Percentiles rank a stretch among this genome's conserved stretches.
These are phyloP conservation scores for Fissipunctia ypsillon DNA, from an alignment of 2,888 invertebrate species.

Conservation along the genomic window DNA sequence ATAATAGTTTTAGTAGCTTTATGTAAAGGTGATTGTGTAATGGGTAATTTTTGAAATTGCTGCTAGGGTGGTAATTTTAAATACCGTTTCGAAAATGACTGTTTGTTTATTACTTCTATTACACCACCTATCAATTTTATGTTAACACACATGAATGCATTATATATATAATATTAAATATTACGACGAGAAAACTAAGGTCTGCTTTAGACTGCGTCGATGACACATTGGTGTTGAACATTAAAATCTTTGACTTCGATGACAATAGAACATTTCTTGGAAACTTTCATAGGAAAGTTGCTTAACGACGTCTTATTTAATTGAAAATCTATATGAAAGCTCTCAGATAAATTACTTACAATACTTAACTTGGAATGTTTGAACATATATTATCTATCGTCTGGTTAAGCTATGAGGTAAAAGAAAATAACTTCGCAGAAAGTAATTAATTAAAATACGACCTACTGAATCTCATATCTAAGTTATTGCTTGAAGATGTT, in stretches of 20 bases:
- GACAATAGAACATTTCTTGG: constrained; percentile 30
- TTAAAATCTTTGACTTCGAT: constrained; percentile 15
- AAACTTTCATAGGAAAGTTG: constrained; percentile 36
- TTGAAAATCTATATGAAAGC: constrained; percentile 26
- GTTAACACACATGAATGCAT: not conserved
- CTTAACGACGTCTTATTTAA: constrained; percentile 10
- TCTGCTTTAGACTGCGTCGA: not conserved
- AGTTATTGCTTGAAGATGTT: constrained; percentile 44
- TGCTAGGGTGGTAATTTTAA: constrained; percentile 30
- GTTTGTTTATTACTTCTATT: constrained; percentile 15
- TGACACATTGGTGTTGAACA: constrained; percentile 8
- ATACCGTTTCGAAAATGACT: constrained; percentile 16
- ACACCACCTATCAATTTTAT: not conserved
- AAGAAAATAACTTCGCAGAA: constrained; percentile 17
- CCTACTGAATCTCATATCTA: constrained; percentile 31
- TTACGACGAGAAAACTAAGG: not conserved
- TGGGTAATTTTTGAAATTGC: constrained; percentile 39
- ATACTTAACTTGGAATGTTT: constrained; percentile 5
- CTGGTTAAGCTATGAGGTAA: not conserved
- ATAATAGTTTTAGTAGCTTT: constrained; percentile 44
- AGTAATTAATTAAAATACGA: constrained; percentile 35
- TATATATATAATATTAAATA: not conserved
- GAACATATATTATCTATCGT: not conserved
- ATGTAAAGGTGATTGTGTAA: constrained; percentile 53
- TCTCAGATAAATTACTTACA: constrained; percentile 1